Conservation (phyloP, 2,797 vertebrate species). For the Smutsia gigantea region DNA sequence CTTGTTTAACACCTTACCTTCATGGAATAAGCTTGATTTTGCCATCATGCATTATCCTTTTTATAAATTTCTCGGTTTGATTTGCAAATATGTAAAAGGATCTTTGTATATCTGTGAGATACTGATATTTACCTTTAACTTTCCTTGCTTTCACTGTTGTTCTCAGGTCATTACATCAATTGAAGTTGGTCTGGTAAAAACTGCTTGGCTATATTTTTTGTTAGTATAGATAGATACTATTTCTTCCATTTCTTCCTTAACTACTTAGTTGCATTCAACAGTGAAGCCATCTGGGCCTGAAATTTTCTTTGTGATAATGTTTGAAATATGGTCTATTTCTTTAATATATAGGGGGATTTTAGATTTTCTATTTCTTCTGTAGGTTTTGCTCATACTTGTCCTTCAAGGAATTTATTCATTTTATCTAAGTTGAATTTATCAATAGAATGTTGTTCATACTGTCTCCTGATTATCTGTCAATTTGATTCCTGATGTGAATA, state of each 20-base stretch:
- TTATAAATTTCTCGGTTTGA: background rate
- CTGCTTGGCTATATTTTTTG: background rate
- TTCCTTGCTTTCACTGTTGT: background rate
- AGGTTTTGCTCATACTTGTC: background rate
- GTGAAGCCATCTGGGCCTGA: background rate
- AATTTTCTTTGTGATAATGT: background rate
- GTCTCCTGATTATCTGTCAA: background rate
- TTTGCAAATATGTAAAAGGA: background rate
- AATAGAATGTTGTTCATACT: background rate
- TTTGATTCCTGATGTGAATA: background rate
- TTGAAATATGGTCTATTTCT: background rate
- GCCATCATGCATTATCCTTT: background rate
- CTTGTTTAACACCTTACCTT: background rate
- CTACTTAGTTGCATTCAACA: background rate
- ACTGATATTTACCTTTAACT: background rate
- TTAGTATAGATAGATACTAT: background rate
- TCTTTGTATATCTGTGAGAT: background rate
- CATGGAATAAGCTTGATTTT: background rate
- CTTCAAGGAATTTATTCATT: conserved; percentile 2
- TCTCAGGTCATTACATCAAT: background rate
- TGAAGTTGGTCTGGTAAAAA: background rate
- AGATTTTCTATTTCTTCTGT: background rate
- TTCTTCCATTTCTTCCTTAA: background rate
- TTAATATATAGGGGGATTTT: background rate
- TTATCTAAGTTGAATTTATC: background rate